A percentile compares a stretch with the other conserved stretches of the same genome.
phyloP scores from a whole-genome alignment of 2,888 invertebrate species.

The Eupithecia dodoneata region DNA sequence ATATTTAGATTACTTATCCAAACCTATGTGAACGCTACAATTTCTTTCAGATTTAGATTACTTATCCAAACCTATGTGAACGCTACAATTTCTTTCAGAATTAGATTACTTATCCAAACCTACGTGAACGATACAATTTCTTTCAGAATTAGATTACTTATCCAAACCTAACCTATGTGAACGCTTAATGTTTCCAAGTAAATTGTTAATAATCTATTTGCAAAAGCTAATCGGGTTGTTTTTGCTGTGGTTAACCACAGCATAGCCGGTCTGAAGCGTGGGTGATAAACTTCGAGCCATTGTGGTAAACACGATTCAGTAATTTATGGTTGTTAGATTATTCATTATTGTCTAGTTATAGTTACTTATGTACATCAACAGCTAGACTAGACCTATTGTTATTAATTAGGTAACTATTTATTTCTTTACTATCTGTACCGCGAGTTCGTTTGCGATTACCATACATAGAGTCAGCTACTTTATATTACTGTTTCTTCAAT shows the following conservation, averaged over 20 bases:
- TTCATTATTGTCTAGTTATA: slow-evolving; percentile 22
- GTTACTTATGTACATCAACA: not conserved
- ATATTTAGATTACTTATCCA: too few species aligned
- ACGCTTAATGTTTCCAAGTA: not conserved
- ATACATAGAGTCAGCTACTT: too few species aligned
- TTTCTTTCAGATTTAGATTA: too few species aligned
- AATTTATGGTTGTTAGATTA: slow-evolving; percentile 34
- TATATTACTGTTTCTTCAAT: too few species aligned
- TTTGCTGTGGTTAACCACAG: slow-evolving; percentile 55
- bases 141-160: not conserved
- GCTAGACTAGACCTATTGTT: not conserved
- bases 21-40: too few species aligned
- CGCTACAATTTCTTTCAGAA: too few species aligned
- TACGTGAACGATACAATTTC: not conserved
- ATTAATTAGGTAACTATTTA: not conserved
- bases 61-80: too few species aligned
- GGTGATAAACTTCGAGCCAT: slow-evolving; percentile 40
- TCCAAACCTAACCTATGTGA: not conserved
- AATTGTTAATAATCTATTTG: slow-evolving; percentile 24
- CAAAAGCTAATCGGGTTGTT: slow-evolving; percentile 56
- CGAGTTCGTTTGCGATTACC: too few species aligned
- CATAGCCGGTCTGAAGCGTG: slow-evolving; percentile 46
- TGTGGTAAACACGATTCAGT: slow-evolving; percentile 42
- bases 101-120: too few species aligned
- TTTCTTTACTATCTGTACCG: too few species aligned